Evolutionary conservation across 2,888 invertebrate genomes (phyloP).

Genomic region (Oligia fasciuncula): DNA sequence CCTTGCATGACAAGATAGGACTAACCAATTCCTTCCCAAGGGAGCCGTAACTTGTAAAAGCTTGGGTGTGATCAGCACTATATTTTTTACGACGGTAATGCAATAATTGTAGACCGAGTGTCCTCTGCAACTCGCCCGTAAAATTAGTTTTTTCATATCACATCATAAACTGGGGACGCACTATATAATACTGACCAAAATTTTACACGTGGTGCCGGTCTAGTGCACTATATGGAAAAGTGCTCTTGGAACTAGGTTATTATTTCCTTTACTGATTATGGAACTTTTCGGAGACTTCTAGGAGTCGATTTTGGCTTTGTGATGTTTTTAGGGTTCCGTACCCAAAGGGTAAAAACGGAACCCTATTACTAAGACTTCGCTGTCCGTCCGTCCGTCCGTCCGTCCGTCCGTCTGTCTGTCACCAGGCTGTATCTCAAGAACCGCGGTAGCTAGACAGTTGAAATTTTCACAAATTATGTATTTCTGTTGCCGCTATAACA

Average conservation of each 20-base stretch:
- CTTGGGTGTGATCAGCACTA: conserved; percentile 11
- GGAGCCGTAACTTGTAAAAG: conserved; percentile 3
- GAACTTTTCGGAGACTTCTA: too few relatives aligned
- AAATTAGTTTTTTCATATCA: not conserved
- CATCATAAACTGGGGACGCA: not conserved
- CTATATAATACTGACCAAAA: not conserved
- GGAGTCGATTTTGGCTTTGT: too few relatives aligned
- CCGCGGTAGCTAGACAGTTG: too few relatives aligned
- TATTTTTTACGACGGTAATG: conserved; percentile 23
- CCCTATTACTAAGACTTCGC: too few relatives aligned
- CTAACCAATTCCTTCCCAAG: not conserved
- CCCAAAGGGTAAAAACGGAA: too few relatives aligned
- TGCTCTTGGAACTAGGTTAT: not conserved
- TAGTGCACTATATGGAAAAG: not conserved
- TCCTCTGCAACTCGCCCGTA: not conserved
- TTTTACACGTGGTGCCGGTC: not conserved
- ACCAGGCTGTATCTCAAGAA: too few relatives aligned
- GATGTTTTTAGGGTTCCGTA: not conserved
- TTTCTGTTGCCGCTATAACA: too few relatives aligned
- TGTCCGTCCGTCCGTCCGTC: too few relatives aligned
- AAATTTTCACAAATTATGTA: too few relatives aligned
- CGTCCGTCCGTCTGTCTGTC: too few relatives aligned
- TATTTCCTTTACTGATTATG: not conserved
- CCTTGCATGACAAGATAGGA: not conserved
- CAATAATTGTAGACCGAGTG: conserved; percentile 2